Percentiles rank a stretch among this genome's conserved stretches.
These are phyloP conservation scores for Diabrotica balteata DNA, from an alignment of 2,888 invertebrate genomes.

Conservation along the genomic window DNA sequence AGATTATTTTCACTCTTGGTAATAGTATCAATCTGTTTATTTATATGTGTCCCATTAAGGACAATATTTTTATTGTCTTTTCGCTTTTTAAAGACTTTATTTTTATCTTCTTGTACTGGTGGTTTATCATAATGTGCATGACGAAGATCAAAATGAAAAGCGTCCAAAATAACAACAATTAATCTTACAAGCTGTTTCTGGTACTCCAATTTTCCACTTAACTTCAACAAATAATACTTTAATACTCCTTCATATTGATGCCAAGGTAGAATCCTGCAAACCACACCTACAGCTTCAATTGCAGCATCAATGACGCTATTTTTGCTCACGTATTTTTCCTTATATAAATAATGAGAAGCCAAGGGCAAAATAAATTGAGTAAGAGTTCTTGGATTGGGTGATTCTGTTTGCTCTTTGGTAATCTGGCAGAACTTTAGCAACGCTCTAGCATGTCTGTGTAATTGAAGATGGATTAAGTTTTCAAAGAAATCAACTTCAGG, in stretches of 20 bases:
- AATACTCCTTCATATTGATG: conserved; percentile 85
- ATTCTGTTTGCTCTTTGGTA: conserved; percentile 67
- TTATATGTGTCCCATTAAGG: too few species aligned
- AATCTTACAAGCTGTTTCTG: conserved; percentile 85
- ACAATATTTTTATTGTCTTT: too few species aligned
- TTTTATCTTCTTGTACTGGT: too few species aligned
- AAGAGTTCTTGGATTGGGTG: conserved; percentile 74
- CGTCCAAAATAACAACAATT: conserved; percentile 81
- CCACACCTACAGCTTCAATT: conserved; percentile 79
- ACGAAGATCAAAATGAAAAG: conserved; percentile 90
- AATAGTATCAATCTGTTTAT: too few species aligned
- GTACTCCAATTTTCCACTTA: conserved; percentile 74
- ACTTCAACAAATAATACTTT: conserved; percentile 78
- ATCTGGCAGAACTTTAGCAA: conserved; percentile 76
- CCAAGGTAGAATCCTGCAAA: conserved; percentile 86
- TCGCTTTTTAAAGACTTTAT: too few species aligned
- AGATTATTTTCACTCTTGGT: too few species aligned
- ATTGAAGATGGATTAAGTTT: conserved; percentile 87
- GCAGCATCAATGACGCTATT: conserved; percentile 85
- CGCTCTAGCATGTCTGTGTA: conserved; percentile 85
- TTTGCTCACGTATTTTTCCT: conserved; percentile 77
- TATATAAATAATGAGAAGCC: conserved; percentile 79
- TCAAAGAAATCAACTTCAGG: conserved; percentile 93
- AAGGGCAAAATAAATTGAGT: conserved; percentile 88
- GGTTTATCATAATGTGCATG: conserved; percentile 58